Conservation (phyloP, 1,140 invertebrate species). For the Conus betulinus region DNA sequence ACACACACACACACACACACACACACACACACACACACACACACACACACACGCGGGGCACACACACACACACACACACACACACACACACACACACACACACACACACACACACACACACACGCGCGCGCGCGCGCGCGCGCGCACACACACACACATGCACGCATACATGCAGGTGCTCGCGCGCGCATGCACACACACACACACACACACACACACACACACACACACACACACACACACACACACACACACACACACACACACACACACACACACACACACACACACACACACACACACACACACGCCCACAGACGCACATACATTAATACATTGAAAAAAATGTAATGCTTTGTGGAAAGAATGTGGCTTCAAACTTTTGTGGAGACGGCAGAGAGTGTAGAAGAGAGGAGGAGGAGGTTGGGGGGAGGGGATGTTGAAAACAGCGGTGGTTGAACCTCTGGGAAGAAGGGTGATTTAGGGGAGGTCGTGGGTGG, state of each 20-base stretch:
- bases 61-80: background rate
- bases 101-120: background rate
- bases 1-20: no score
- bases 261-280: background rate
- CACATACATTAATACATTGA: background rate
- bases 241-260: background rate
- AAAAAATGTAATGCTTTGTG: background rate
- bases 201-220: conserved; percentile 5
- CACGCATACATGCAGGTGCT: background rate
- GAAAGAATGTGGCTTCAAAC: no score
- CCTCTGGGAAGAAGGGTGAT: no score
- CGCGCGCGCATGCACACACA: background rate
- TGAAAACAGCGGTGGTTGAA: no score
- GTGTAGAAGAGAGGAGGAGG: no score
- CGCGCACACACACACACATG: background rate
- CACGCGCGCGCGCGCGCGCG: background rate
- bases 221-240: conserved; percentile 7
- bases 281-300: background rate
- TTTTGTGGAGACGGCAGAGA: no score
- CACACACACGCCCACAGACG: background rate
- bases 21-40: background rate
- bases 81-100: background rate
- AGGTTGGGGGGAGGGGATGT: no score
- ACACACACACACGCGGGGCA: background rate
- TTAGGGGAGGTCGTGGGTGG: no score